A percentile compares a stretch with the other conserved stretches of the same genome.
phyloP scores from a whole-genome alignment of 2,113 vertebrate species.

The Ariopsis seemanni region DNA sequence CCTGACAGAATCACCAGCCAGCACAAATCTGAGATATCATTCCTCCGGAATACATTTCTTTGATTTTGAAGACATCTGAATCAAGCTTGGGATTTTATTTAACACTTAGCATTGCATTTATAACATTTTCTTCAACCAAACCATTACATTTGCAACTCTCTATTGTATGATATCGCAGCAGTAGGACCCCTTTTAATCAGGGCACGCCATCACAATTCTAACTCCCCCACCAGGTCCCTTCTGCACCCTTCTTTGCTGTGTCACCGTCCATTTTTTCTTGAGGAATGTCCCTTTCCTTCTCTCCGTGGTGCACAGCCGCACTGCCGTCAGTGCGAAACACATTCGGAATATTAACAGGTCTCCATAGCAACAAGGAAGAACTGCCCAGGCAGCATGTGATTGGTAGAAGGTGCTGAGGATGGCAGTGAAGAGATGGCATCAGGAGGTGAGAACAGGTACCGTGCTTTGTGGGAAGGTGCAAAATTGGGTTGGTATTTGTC shows the following conservation, averaged over 20 bases:
- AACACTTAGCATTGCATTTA: neutral
- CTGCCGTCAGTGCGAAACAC: slow-evolving; percentile 63
- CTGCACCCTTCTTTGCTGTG: neutral
- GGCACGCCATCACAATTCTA: slow-evolving; percentile 17
- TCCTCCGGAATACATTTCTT: neutral
- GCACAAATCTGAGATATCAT: neutral
- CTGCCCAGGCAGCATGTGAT: slow-evolving; percentile 60
- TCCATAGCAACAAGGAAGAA: slow-evolving; percentile 71
- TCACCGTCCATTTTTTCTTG: slow-evolving; percentile 44
- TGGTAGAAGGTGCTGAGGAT: slow-evolving; percentile 42
- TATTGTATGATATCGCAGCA: neutral
- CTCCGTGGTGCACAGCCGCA: slow-evolving; percentile 47
- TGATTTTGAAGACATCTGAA: neutral
- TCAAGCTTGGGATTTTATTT: slow-evolving; percentile 12
- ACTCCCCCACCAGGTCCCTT: slow-evolving; percentile 31
- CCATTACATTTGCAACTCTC: neutral
- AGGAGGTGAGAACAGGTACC: slow-evolving; percentile 47
- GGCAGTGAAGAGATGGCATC: slow-evolving; percentile 31
- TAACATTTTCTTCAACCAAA: neutral
- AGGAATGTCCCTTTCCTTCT: slow-evolving; percentile 71
- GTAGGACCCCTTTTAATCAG: slow-evolving; percentile 10
- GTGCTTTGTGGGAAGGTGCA: slow-evolving; percentile 24
- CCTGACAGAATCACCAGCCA: neutral
- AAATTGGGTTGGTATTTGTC: neutral
- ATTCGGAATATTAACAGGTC: slow-evolving; percentile 75